Base-by-base conservation (phyloP, 2,113 vertebrate genomes). In the Microtus ochrogaster region DNA sequence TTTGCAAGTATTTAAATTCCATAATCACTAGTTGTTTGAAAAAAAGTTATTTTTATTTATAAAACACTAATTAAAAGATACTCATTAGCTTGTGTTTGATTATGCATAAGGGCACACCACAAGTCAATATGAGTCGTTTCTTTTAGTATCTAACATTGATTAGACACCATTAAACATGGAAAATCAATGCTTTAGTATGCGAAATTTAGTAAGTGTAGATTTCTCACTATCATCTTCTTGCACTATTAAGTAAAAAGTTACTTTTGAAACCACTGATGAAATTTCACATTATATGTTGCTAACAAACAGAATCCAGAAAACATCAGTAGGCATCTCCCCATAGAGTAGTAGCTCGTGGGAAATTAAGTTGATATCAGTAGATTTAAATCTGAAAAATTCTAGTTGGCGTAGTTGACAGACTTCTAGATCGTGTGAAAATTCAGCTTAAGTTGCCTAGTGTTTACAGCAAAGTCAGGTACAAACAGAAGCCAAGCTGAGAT, bases 111-210 rank as follows among this genome's bases (percentile, higher is more conserved):
- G 89, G 73, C 22, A 86, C 52, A 87, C 8, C 19, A 26, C 92
- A 52, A 93, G 44, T 96, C 95, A 44, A 78, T 94, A 28, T 90
- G 36, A 85, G 13, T 4, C 28, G 13, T 84, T 58, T 90, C 52
- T 94, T 95, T 92, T 68, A 83, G 8, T 68, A 76, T 96, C n/a
- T 89, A 58, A 92, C 22, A 95, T 94, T 96, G 76, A 96, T 41
- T 96, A 70, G 55, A 89, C 19, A 86, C 55, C 85, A 96, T 89
- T 94, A 94, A 70, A 91, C 39, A 87, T 66, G 77, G 91, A 94
- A 94, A 94, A 92, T 95, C 66, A 94, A 86, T 96, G 78, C 1
- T 41, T 88, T 82, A 63, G 66, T 82, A 17, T 24, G n/a, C 22
- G 26, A 88, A 92, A 90, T 26, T 94, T 55, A 44, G 65, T 63